These are phyloP conservation scores for Papilio polytes DNA, from an alignment of 1,140 invertebrate genomes.

Conservation along the genomic window DNA sequence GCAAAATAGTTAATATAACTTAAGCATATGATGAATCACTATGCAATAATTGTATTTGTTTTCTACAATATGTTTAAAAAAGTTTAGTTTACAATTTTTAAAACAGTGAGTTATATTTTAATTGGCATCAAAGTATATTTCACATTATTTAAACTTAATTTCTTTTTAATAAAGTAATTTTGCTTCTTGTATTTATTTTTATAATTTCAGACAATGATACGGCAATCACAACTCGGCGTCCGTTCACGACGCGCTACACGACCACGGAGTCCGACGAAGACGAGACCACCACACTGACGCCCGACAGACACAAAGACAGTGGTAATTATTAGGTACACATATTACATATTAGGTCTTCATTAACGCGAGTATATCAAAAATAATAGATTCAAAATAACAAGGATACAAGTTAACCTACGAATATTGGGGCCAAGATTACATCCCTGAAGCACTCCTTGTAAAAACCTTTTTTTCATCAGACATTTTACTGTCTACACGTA, in stretches of 20 bases:
- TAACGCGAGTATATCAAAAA: conserved; percentile 27
- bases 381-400: not conserved
- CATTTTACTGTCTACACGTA: not conserved
- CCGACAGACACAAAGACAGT: conserved; percentile 82
- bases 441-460: not conserved
- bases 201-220: conserved; percentile 73
- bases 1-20: no score
- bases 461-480: not conserved
- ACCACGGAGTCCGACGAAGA: conserved; percentile 69
- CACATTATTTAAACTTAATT: no score
- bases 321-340: conserved; percentile 84
- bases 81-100: no score
- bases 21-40: no score
- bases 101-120: no score
- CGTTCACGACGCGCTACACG: conserved; percentile 69
- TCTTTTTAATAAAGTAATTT: no score
- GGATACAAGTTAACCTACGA: not conserved
- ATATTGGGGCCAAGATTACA: not conserved
- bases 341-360: conserved; percentile 62
- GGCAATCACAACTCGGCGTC: conserved; percentile 65
- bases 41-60: no score
- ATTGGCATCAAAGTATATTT: no score
- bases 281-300: conserved; percentile 70
- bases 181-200: no score
- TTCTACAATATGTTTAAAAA: no score